Evolutionary conservation across 2,888 invertebrate genomes (phyloP), one percentile per base, ranked within the genome.

Genomic region (Ophion costatus): DNA sequence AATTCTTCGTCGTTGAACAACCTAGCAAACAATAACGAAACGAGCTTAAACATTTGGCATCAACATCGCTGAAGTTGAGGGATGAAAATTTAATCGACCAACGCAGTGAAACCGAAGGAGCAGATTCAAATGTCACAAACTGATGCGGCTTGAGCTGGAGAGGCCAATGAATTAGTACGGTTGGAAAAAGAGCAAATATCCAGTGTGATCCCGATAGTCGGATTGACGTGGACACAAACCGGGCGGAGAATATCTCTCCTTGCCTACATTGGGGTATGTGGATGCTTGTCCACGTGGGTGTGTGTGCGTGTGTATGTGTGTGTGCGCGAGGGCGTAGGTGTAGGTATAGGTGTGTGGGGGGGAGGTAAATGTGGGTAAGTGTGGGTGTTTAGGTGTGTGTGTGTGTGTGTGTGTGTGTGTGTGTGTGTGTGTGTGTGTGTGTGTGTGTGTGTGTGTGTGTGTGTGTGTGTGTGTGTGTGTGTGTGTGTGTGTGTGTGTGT

Each of bases 141-240:
- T 22, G 33, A 66, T 45, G 22, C 42, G 61, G 56, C 64, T 64
- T 22, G 64, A 76, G 56, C 20, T 66, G 29, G 14, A 20, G 29
- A 38, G 57, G n/a, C 57, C 42, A 29, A 57, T 56, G 69, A 64
- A 51, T 57, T 57, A 63, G 63, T 42, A 71, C 33, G 22, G 64
- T 20, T 20, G 20, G 11, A 56, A 42, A 80, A 71, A 59, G 14
- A 56, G 51, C 51, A 61, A 66, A 76, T 71, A 76, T 59, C 61
- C 57, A 83, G 70, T 76, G 80, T 71, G n/a, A 67, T 80, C 29
- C 57, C 80, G 56, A 81, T 42, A 22, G 63, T 57, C 57, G 17
- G 63, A 81, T 84, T 42, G 80, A 71, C 69, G 74, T 61, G 61
- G 61, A 61, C 33, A 64, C 33, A 69, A 42, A 42, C 66, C n/a